Percentiles rank a stretch among this genome's conserved stretches.
Conservation (phyloP, 2,797 vertebrate genomes). For the Denticeps clupeoides region DNA sequence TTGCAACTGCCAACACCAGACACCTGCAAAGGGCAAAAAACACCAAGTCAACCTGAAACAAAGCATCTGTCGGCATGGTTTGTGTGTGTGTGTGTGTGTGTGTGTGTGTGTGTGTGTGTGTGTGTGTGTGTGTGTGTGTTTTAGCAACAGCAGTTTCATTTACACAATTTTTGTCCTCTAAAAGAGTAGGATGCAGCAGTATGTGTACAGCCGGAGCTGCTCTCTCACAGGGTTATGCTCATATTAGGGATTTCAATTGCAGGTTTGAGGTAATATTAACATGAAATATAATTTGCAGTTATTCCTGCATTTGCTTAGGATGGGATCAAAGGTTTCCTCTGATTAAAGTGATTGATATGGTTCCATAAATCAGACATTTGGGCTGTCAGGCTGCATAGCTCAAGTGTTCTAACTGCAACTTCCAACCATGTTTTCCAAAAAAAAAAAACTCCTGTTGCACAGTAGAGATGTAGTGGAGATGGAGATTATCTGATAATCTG, state of each 20-base stretch:
- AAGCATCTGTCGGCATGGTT: slow-evolving; percentile 22
- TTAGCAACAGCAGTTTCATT: not conserved
- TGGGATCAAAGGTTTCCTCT: slow-evolving; percentile 4
- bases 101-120: not conserved
- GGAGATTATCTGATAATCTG: too few relatives aligned
- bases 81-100: not conserved
- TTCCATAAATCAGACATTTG: not conserved
- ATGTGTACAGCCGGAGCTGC: not conserved
- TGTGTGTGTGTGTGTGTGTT: not conserved
- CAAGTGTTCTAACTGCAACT: not conserved
- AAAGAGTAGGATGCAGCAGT: slow-evolving; percentile 1
- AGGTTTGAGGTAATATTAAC: not conserved
- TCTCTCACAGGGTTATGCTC: not conserved
- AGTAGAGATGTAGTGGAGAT: too few relatives aligned
- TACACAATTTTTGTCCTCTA: not conserved
- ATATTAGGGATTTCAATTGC: not conserved
- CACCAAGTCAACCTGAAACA: slow-evolving; percentile 24
- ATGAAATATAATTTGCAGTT: not conserved
- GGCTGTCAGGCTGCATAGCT: not conserved
- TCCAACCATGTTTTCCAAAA: too few relatives aligned
- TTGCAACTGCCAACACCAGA: slow-evolving; percentile 15
- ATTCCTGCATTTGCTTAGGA: not conserved
- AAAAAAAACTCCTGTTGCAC: too few relatives aligned
- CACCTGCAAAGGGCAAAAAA: slow-evolving; percentile 28
- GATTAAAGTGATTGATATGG: slow-evolving; percentile 2